Conservation (phyloP, 2,888 invertebrate genomes). For the Lochmaea capreae region DNA sequence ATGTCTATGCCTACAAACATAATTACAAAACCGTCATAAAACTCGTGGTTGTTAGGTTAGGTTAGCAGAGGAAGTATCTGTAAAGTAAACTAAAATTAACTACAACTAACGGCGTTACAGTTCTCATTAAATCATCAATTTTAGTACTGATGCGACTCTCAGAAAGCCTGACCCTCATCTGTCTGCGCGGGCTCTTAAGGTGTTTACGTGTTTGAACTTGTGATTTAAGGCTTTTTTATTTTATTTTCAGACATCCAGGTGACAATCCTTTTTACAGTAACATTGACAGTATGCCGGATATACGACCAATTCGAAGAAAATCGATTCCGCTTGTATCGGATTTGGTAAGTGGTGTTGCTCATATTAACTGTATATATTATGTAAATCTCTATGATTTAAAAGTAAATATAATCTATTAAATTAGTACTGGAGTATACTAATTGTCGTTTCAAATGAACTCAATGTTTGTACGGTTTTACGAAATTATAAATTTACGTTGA, state of each 20-base stretch:
- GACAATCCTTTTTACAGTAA: slow-evolving; percentile 99
- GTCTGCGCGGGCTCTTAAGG: no score
- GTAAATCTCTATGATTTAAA: not conserved
- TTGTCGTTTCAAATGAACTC: not conserved
- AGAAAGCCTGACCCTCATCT: no score
- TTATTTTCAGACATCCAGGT: slow-evolving; percentile 80
- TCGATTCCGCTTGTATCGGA: slow-evolving; percentile 98
- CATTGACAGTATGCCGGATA: slow-evolving; percentile 99
- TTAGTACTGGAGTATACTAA: not conserved
- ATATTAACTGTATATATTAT: slow-evolving; percentile 21
- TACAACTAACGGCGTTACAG: no score
- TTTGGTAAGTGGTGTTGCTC: slow-evolving; percentile 81
- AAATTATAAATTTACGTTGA: not conserved
- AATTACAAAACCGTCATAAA: no score
- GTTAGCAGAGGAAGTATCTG: no score
- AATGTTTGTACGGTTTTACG: not conserved
- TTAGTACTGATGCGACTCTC: no score
- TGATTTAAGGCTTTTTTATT: not conserved
- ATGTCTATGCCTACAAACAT: no score
- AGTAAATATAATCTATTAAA: not conserved
- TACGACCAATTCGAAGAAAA: slow-evolving; percentile 90
- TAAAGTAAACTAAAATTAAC: no score
- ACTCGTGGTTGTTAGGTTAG: no score
- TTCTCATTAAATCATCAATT: no score
- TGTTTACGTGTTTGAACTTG: no score